phyloP scores from a whole-genome alignment of 2,113 vertebrate species.

The Syngnathus floridae region DNA sequence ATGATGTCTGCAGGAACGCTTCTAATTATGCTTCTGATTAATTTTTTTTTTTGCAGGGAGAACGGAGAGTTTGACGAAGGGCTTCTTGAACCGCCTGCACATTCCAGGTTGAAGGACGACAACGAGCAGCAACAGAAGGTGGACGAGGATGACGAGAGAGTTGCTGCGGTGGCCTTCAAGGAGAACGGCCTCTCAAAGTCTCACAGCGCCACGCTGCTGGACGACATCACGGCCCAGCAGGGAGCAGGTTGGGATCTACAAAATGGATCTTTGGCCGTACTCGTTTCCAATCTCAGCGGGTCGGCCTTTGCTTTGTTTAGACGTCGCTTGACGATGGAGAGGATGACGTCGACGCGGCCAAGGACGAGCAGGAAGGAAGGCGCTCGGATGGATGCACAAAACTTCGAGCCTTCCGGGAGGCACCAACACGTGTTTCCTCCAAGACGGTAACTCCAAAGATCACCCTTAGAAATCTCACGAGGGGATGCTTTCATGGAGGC shows the following conservation, averaged over 20 bases:
- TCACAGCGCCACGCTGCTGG: slow-evolving; percentile 74
- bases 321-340: slow-evolving; percentile 78
- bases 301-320: slow-evolving; percentile 48
- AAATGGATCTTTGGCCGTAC: no score
- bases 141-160: slow-evolving; percentile 60
- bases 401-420: slow-evolving; percentile 14
- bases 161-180: slow-evolving; percentile 83
- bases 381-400: slow-evolving; percentile 20
- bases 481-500: slow-evolving; percentile 5
- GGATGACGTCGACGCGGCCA: slow-evolving; percentile 44
- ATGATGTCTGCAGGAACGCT: no score
- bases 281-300: not conserved
- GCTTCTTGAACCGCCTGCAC: slow-evolving; percentile 80
- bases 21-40: not conserved
- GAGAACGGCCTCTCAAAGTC: slow-evolving; percentile 82
- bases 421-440: slow-evolving; percentile 19
- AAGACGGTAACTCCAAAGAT: slow-evolving; percentile 45
- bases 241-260: slow-evolving; percentile 61
- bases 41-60: slow-evolving; percentile 67
- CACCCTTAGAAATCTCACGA: slow-evolving; percentile 21
- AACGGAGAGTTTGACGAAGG: slow-evolving; percentile 92
- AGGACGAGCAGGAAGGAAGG: slow-evolving; percentile 18
- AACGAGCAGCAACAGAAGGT: slow-evolving; percentile 45
- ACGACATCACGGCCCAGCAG: slow-evolving; percentile 80
- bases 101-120: slow-evolving; percentile 74